These are phyloP conservation scores for Spicauda simplicius DNA, from an alignment of 2,888 invertebrate species.

Conservation along the genomic window DNA sequence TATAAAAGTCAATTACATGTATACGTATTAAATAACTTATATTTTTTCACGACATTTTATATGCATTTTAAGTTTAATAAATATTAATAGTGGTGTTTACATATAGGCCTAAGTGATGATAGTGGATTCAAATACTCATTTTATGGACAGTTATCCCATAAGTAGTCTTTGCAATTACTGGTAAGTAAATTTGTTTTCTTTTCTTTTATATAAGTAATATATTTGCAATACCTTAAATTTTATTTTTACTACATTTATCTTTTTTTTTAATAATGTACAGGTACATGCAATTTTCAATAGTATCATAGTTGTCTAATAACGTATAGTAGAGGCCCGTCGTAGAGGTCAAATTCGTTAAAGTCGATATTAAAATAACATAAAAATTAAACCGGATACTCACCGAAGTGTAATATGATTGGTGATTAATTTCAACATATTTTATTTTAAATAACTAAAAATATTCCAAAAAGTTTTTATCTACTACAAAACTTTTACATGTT, in stretches of 20 bases:
- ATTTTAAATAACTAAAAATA: too few relatives aligned
- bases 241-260: background rate
- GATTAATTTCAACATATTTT: too few relatives aligned
- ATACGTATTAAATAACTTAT: background rate
- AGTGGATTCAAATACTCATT: background rate
- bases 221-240: background rate
- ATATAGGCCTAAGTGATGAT: slow-evolving; percentile 28
- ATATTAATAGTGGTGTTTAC: slow-evolving; percentile 1
- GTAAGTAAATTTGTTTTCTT: slow-evolving; percentile 19
- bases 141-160: background rate
- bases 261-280: too few relatives aligned
- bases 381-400: too few relatives aligned
- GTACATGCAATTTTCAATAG: too few relatives aligned
- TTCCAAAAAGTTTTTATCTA: too few relatives aligned
- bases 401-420: too few relatives aligned
- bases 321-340: too few relatives aligned
- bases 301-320: too few relatives aligned
- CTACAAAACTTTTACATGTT: too few relatives aligned
- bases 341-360: too few relatives aligned
- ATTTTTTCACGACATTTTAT: background rate
- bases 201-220: background rate
- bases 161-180: background rate
- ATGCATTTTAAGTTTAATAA: background rate
- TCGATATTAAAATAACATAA: too few relatives aligned
- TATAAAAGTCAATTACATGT: background rate